Evolutionary conservation across 1,140 invertebrate genomes (phyloP), one percentile per base, ranked within the genome.

Genomic region (Leucophenga varia): DNA sequence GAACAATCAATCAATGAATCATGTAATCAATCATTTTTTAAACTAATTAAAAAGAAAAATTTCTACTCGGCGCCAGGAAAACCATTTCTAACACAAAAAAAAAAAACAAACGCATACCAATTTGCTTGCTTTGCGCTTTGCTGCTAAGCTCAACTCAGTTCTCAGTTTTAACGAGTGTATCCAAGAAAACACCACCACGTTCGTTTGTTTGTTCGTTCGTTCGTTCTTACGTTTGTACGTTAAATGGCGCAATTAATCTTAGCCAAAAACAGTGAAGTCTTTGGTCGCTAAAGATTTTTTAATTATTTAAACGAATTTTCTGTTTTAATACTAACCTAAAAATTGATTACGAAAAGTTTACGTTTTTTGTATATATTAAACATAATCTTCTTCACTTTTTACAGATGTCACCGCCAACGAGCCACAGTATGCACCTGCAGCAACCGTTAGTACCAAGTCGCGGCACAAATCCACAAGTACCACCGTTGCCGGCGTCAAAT

Each of bases 361-460:
- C n/a, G n/a, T n/a, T n/a, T n/a, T n/a, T n/a, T n/a, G n/a, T n/a
- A n/a, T n/a, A n/a, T n/a, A n/a, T n/a, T n/a, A n/a, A n/a, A n/a
- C n/a, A n/a, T n/a, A 25, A 25, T 31, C 16, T 48, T 64, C 47
- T 20, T 9, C 28, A n/a, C n/a, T n/a, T n/a, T n/a, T 75, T 75
- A 36, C 53, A 84, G 83, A 83, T 77, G 80, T 78, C 78, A 20
- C 77, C 77, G 43, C 75, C 77, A 45, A 55, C 67, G 57, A 65
- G 57, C 50, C 64, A 68, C 53, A 55, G 57, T 38, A n/a, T 72
- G 49, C 38, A 58, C 39, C 34, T 73, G 57, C 52, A n/a, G n/a
- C n/a, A n/a, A n/a, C n/a, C n/a, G n/a, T n/a, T n/a, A n/a, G n/a
- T n/a, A n/a, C n/a, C 73, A 46, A 14, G 10, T 25, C 64, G 44